phyloP scores from a whole-genome alignment of 1,140 invertebrate species.

The Artemia franciscana region DNA sequence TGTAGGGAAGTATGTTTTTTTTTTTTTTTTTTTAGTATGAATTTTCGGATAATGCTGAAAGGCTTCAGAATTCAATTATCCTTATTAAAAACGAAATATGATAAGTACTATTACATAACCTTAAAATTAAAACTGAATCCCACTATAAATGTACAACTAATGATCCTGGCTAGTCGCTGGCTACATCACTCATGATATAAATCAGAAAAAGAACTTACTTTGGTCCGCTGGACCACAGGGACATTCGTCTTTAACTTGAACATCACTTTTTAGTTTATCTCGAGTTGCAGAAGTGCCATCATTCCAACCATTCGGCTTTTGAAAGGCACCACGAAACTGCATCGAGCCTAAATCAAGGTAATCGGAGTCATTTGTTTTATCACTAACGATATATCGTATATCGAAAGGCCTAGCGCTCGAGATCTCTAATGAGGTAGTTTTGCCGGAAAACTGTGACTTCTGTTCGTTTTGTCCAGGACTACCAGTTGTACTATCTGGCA shows the following conservation, averaged over 20 bases:
- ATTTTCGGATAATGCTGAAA: no score
- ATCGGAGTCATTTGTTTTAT: not conserved
- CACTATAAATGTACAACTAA: not conserved
- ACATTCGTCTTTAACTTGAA: slow-evolving; percentile 26
- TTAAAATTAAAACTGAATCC: no score
- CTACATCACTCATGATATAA: slow-evolving; percentile 16
- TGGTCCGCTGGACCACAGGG: slow-evolving; percentile 57
- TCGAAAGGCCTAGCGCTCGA: not conserved
- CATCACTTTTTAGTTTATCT: not conserved
- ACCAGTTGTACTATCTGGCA: not conserved
- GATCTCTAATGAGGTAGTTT: not conserved
- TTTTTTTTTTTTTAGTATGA: no score
- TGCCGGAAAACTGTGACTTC: not conserved
- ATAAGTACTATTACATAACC: no score
- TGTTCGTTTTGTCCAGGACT: not conserved
- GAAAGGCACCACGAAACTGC: not conserved
- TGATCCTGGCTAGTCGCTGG: slow-evolving; percentile 1
- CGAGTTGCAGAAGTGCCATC: not conserved
- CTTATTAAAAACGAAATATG: no score
- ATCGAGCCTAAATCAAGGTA: not conserved
- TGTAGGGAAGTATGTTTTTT: no score
- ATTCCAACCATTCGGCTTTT: not conserved
- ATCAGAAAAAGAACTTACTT: no score
- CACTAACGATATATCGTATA: not conserved
- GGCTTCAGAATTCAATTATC: no score